phyloP scores from a whole-genome alignment of 1,140 invertebrate species.

The Papilio helenus region DNA sequence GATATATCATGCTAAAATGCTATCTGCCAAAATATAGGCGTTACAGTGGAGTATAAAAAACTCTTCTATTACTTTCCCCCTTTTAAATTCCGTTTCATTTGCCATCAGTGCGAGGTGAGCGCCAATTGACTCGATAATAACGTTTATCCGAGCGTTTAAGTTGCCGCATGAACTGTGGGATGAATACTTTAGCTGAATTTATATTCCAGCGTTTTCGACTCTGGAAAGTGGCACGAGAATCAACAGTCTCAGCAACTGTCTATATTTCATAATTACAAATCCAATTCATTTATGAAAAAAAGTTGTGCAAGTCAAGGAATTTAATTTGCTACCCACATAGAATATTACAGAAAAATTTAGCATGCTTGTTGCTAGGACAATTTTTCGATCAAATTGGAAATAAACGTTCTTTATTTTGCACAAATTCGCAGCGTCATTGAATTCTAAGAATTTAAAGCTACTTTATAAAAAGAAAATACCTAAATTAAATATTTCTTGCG shows the following conservation, averaged over 20 bases:
- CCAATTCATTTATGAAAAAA: background rate
- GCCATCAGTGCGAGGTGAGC: conserved; percentile 1
- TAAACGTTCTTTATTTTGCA: too few species aligned
- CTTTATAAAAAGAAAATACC: too few species aligned
- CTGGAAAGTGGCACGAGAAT: background rate
- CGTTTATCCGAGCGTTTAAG: conserved; percentile 18
- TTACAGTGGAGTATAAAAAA: background rate
- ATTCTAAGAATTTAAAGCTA: too few species aligned
- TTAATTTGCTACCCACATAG: too few species aligned
- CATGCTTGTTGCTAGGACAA: too few species aligned
- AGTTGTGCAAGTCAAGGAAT: too few species aligned
- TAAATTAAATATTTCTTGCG: too few species aligned
- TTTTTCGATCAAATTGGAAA: too few species aligned
- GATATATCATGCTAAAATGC: background rate
- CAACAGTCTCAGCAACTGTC: background rate
- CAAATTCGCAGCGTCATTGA: too few species aligned
- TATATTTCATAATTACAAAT: background rate
- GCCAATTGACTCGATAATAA: conserved; percentile 8
- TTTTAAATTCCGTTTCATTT: conserved; percentile 1
- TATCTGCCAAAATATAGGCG: background rate
- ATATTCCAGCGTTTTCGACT: background rate
- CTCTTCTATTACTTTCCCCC: background rate
- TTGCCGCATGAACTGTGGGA: background rate
- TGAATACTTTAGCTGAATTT: conserved; percentile 27
- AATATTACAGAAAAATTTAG: too few species aligned